Conservation (phyloP, 2,888 invertebrate genomes). For the Ophonus ardosiacus region DNA sequence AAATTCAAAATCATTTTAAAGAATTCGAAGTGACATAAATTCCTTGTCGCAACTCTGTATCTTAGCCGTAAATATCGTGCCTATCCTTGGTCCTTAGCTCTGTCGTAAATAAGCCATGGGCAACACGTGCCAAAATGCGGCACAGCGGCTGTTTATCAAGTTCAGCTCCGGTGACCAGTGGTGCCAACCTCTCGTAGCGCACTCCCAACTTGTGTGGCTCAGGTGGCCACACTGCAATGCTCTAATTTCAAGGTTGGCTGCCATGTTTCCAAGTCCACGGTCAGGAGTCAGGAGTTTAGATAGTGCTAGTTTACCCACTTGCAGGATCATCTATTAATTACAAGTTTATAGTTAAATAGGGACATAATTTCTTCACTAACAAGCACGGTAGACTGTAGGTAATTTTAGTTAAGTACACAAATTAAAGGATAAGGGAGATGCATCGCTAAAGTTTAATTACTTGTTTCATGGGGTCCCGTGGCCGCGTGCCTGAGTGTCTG, state of each 20-base stretch:
- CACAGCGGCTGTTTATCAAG: not conserved
- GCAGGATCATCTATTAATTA: slow-evolving; percentile 24
- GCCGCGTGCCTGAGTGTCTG: too few species aligned
- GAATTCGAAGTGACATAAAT: not conserved
- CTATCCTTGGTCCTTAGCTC: not conserved
- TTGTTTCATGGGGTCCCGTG: too few species aligned
- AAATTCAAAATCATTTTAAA: not conserved
- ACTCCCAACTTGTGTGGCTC: not conserved
- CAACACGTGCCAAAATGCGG: not conserved
- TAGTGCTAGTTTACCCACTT: not conserved
- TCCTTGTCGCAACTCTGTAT: not conserved
- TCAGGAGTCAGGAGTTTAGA: not conserved
- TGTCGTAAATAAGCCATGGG: not conserved
- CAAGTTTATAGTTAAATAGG: slow-evolving; percentile 1
- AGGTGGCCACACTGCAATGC: slow-evolving; percentile 15
- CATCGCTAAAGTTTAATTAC: not conserved
- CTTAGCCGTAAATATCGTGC: not conserved
- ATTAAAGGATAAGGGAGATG: not conserved
- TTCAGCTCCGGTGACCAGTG: slow-evolving; percentile 14
- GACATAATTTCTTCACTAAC: not conserved
- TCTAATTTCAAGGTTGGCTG: slow-evolving; percentile 40
- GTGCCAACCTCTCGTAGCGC: not conserved
- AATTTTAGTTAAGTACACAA: not conserved
- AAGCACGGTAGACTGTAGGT: not conserved
- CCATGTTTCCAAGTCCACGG: slow-evolving; percentile 8